Percentiles rank a stretch among this genome's conserved stretches.
Evolutionary conservation across 2,888 invertebrate species (phyloP).

Genomic region (Rhogogaster chlorosoma): DNA sequence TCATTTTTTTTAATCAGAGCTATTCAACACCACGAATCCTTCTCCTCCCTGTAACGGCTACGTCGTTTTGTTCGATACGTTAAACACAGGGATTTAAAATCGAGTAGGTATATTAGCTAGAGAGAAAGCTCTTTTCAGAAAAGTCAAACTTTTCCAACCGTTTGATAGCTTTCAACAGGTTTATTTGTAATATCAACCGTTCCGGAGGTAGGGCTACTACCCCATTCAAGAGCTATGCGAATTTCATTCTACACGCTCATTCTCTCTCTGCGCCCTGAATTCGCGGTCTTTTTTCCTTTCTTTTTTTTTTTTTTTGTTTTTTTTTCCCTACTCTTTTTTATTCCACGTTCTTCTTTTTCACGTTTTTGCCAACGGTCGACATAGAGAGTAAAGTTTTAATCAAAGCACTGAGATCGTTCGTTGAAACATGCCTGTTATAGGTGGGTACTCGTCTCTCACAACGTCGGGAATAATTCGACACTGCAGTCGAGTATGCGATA

Average conservation of each 20-base stretch:
- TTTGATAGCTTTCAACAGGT: neutral
- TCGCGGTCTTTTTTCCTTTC: neutral
- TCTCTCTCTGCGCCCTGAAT: neutral
- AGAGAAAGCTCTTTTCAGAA: neutral
- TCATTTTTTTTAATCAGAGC: neutral
- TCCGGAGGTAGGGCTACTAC: neutral
- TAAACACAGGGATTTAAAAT: neutral
- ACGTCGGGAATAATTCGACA: neutral
- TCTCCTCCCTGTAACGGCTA: neutral
- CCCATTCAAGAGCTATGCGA: conserved; percentile 17
- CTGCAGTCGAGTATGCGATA: neutral
- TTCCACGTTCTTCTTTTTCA: neutral
- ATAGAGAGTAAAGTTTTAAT: conserved; percentile 30
- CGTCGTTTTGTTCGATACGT: neutral
- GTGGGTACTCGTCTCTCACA: neutral
- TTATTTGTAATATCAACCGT: neutral
- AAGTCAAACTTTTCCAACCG: conserved; percentile 8
- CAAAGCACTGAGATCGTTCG: conserved; percentile 7
- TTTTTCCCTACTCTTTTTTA: neutral
- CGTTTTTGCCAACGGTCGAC: neutral
- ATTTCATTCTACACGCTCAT: neutral
- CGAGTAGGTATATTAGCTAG: neutral
- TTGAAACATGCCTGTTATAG: conserved; percentile 16
- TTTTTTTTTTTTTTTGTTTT: neutral
- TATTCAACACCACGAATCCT: neutral